phyloP scores from a whole-genome alignment of 2,888 invertebrate genomes.

The Trachelus troglodyta region DNA sequence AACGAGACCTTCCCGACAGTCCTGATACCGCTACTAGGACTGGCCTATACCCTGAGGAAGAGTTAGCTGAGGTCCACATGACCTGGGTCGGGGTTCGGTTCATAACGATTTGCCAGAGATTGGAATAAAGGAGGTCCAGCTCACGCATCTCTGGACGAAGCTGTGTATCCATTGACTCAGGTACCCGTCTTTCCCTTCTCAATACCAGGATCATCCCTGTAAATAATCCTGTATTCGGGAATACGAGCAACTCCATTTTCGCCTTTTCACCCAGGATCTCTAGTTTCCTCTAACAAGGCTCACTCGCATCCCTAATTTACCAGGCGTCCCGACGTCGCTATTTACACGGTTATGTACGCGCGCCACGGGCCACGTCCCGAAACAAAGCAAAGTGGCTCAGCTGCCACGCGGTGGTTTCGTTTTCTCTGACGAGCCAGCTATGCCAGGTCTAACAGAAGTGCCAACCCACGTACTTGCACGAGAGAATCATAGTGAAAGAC shows the following conservation, averaged over 20 bases:
- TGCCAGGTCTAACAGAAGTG: neutral
- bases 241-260: neutral
- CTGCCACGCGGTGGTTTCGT: neutral
- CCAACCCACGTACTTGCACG: neutral
- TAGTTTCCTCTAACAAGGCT: neutral
- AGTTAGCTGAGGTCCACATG: neutral
- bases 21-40: neutral
- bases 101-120: conserved; percentile 36
- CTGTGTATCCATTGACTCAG: neutral
- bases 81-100: conserved; percentile 20
- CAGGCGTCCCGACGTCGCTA: neutral
- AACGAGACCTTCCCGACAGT: neutral
- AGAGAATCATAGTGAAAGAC: neutral
- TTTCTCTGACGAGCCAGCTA: neutral
- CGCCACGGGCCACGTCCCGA: neutral
- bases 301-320: neutral
- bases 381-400: neutral
- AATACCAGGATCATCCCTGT: neutral
- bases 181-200: neutral
- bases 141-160: conserved; percentile 20
- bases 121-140: conserved; percentile 38
- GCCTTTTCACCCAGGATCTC: neutral
- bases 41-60: neutral
- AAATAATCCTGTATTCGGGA: neutral
- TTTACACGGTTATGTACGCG: neutral